Evolutionary conservation across 2,797 vertebrate species (phyloP).

Genomic region (Macropus fuliginosus): DNA sequence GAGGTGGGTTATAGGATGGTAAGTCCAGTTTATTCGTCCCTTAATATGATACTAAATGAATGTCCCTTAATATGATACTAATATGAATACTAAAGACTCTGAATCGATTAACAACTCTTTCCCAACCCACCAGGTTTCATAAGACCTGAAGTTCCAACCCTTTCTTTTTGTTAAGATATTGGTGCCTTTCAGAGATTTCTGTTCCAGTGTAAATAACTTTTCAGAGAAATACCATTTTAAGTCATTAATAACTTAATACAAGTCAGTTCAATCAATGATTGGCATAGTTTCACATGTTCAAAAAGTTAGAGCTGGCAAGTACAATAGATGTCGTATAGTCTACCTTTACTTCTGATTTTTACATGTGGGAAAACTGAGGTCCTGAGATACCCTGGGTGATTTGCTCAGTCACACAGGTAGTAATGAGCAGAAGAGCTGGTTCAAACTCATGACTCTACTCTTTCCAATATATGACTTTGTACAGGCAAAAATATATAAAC

Average conservation of each 20-base stretch:
- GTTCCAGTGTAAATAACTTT: neutral
- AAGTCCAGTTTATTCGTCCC: neutral
- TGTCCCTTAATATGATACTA: neutral
- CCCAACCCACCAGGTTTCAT: neutral
- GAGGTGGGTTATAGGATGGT: neutral
- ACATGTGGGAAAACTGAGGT: neutral
- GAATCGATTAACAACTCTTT: neutral
- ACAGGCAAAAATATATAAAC: neutral
- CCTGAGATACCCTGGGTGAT: neutral
- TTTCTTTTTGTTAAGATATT: neutral
- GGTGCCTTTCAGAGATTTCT: neutral
- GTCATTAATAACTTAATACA: neutral
- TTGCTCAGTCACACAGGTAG: neutral
- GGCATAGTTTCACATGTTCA: neutral
- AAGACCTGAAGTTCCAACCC: neutral
- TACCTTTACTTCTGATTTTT: neutral
- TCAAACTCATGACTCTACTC: neutral
- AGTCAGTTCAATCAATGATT: neutral
- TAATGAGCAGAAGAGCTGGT: neutral
- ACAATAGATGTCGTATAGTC: neutral
- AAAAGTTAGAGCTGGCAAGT: neutral
- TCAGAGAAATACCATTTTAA: neutral
- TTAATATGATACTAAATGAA: too few species aligned
- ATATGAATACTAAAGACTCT: neutral
- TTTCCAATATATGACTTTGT: neutral